These are phyloP conservation scores for Australoheros scitulus DNA, from an alignment of 2,113 vertebrate genomes.

Conservation along the genomic window DNA sequence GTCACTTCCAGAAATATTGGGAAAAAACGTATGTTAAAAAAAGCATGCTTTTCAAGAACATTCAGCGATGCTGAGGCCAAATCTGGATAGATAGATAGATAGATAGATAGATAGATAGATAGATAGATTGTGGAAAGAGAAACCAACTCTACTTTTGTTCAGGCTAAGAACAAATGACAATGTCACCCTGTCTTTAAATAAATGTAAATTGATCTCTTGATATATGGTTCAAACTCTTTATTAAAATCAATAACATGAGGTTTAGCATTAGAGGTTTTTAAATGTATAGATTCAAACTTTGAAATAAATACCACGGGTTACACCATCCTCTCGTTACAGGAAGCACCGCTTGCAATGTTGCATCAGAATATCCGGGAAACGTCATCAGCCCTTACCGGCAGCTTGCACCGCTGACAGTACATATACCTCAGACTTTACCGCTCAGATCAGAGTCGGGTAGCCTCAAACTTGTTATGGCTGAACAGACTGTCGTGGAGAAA, in stretches of 20 bases:
- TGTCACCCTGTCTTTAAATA: too few relatives aligned
- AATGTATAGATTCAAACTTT: neutral
- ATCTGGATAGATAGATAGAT: too few relatives aligned
- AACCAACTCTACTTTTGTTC: neutral
- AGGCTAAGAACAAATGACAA: neutral
- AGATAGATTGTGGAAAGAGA: too few relatives aligned
- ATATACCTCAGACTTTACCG: neutral
- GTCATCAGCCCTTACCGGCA: constrained; percentile 56
- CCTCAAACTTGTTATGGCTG: constrained; percentile 66
- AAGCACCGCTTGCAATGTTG: constrained; percentile 56
- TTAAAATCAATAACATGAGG: neutral
- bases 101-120: too few relatives aligned
- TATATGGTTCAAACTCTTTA: neutral
- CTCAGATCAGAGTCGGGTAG: neutral
- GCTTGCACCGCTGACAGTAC: too few relatives aligned
- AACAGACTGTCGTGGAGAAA: constrained; percentile 67
- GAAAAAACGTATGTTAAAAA: too few relatives aligned
- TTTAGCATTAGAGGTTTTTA: neutral
- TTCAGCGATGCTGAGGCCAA: too few relatives aligned
- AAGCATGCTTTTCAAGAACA: too few relatives aligned
- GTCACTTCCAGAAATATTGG: too few relatives aligned
- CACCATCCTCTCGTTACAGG: neutral
- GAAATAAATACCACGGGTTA: neutral
- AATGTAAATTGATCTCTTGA: neutral
- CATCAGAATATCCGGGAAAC: constrained; percentile 66